Conservation (phyloP, 2,888 invertebrate genomes). For the Apoderus coryli region DNA sequence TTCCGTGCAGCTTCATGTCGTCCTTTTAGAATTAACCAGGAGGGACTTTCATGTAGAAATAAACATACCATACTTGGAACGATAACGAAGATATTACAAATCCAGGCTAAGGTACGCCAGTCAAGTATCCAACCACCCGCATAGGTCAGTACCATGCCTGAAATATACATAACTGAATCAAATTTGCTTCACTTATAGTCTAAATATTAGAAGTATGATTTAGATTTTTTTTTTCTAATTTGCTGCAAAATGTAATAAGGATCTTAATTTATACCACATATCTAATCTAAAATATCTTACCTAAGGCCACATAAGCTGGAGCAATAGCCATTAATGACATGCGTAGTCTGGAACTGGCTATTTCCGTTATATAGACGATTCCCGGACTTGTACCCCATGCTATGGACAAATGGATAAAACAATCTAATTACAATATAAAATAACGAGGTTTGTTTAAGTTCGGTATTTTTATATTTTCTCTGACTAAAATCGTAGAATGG, state of each 20-base stretch:
- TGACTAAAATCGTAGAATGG: too few relatives aligned
- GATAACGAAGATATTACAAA: conserved; percentile 36
- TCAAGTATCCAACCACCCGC: conserved; percentile 37
- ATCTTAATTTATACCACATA: too few relatives aligned
- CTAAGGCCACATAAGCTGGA: conserved; percentile 42
- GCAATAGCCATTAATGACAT: conserved; percentile 43
- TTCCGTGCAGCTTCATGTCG: conserved; percentile 37
- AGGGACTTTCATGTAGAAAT: conserved; percentile 42
- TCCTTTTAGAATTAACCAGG: conserved; percentile 41
- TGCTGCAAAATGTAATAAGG: too few relatives aligned
- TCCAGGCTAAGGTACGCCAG: conserved; percentile 42
- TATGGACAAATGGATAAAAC: too few relatives aligned
- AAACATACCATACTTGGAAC: conserved; percentile 36
- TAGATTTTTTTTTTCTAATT: too few relatives aligned
- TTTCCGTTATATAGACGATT: conserved; percentile 46
- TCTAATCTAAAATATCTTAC: too few relatives aligned
- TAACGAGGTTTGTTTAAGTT: too few relatives aligned
- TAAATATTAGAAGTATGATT: conserved; percentile 1
- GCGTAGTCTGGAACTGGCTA: conserved; percentile 40
- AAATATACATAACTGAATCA: conserved; percentile 13
- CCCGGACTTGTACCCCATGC: conserved; percentile 44
- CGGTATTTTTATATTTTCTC: too few relatives aligned
- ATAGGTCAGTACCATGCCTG: conserved; percentile 42
- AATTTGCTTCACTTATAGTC: not conserved
- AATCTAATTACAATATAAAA: not conserved